Conservation (phyloP, 2,113 vertebrate genomes). For the Plecturocebus donacophilus region DNA sequence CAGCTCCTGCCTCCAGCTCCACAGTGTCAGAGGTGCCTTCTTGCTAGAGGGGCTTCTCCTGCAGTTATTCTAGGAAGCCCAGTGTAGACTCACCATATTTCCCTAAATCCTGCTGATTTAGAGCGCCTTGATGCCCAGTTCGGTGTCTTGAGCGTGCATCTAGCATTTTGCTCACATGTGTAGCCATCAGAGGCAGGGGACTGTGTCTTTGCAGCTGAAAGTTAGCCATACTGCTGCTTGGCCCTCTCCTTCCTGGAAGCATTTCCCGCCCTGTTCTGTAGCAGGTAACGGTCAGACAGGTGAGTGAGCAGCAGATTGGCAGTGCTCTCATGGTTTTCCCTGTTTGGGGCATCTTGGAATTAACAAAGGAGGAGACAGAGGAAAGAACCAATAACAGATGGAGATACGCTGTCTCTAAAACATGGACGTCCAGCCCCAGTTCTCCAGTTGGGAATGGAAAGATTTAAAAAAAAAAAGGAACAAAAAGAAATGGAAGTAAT, state of each 20-base stretch:
- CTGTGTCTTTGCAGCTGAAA: background rate
- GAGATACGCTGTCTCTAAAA: background rate
- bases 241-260: background rate
- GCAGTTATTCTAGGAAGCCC: background rate
- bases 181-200: background rate
- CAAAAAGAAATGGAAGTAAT: conserved; percentile 53
- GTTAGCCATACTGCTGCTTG: background rate
- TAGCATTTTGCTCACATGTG: background rate
- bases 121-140: background rate
- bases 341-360: conserved; percentile 23
- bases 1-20: background rate
- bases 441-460: conserved; percentile 43
- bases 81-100: background rate
- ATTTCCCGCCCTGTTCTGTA: background rate
- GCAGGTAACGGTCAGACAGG: background rate
- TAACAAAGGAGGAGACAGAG: conserved; percentile 19
- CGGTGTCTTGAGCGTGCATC: background rate
- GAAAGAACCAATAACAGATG: conserved; percentile 40
- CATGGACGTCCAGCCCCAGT: background rate
- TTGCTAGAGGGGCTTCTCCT: background rate
- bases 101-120: background rate
- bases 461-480: background rate
- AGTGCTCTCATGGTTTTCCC: background rate
- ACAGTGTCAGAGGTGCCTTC: background rate
- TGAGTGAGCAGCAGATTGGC: background rate